These are phyloP conservation scores for Anthopleura xanthogrammica DNA, from an alignment of 92 coral and sea anemone species.

Conservation along the genomic window DNA sequence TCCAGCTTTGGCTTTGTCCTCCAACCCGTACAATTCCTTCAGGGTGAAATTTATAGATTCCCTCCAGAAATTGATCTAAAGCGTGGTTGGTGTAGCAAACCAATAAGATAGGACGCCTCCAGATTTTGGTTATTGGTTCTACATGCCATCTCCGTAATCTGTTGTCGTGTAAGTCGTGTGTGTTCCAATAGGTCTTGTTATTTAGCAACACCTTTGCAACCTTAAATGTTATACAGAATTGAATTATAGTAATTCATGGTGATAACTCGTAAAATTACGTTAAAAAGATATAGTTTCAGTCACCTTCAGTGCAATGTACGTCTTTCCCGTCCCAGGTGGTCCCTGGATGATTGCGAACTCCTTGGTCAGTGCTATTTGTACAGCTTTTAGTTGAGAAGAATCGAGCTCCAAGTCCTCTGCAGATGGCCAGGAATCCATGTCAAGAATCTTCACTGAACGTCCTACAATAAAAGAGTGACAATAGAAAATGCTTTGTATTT, in stretches of 20 bases:
- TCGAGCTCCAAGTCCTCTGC: conserved; percentile 81
- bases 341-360: conserved; percentile 97
- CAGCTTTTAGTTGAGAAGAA: conserved; percentile 77
- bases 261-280: not conserved
- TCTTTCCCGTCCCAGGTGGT: conserved; percentile 98
- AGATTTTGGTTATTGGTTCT: not conserved
- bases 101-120: not conserved
- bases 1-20: not conserved
- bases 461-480: not conserved
- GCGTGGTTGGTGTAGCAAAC: conserved; percentile 60
- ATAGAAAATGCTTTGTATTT: no score
- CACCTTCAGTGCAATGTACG: conserved; percentile 77
- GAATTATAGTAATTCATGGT: no score
- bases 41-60: not conserved
- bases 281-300: no score
- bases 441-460: conserved; percentile 43
- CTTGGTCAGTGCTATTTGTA: conserved; percentile 86
- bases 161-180: no score
- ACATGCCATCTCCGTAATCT: no score
- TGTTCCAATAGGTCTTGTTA: not conserved
- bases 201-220: not conserved
- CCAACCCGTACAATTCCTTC: not conserved
- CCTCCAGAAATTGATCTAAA: conserved; percentile 60
- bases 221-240: not conserved
- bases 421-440: conserved; percentile 75